Base-by-base conservation (phyloP, 2,888 invertebrate species). In the Eupithecia abbreviata region DNA sequence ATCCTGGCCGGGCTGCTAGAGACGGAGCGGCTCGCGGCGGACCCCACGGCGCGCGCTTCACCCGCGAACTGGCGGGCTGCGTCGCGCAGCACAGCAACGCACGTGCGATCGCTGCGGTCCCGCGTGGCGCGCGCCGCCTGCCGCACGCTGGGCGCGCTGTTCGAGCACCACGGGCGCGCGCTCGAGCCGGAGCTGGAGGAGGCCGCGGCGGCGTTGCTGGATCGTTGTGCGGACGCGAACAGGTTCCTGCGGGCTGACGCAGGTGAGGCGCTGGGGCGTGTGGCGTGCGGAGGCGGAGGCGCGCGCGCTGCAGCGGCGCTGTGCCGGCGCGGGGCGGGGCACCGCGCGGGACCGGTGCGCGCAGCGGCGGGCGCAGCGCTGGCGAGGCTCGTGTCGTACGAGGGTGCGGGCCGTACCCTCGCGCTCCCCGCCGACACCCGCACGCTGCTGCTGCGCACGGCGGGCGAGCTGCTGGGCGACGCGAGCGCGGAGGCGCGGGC, bases 171-270 rank as follows among this genome's bases (percentile, higher is more conserved):
- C 77, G 95, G 95, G 3, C 95, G 95, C 10, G 90, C 88, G 6
- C 86, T 96, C 3, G 96, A 96, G 66, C 92, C 98, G 93, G 99
- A 99, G 91, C 94, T 98, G 74, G 99, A 99, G 86, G 98, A 98
- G 87, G 96, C 98, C 72, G 97, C 97, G 0, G 96, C 96, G 42
- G 97, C 98, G 12, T 92, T 99, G 76, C 95, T 99, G 49, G 97
- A 98, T 83, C 97, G 99, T 79, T 97, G 98, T 72, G 98, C 98
- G 0, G 99, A 99, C 87, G 99, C 98, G 9, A 99, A 99, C 92
- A 97, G 97, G 84, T 99, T 99, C 89, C 96, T 99, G 72, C 96
- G 99, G 42, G 97, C 97, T 55, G 99, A 99, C 91, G 98, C 98
- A 4, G 97, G 97, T 76, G 95, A 96, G 12, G 98, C 99, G 1